These are phyloP conservation scores for Falco punctatus DNA, from an alignment of 2,113 vertebrate genomes.

Conservation along the genomic window DNA sequence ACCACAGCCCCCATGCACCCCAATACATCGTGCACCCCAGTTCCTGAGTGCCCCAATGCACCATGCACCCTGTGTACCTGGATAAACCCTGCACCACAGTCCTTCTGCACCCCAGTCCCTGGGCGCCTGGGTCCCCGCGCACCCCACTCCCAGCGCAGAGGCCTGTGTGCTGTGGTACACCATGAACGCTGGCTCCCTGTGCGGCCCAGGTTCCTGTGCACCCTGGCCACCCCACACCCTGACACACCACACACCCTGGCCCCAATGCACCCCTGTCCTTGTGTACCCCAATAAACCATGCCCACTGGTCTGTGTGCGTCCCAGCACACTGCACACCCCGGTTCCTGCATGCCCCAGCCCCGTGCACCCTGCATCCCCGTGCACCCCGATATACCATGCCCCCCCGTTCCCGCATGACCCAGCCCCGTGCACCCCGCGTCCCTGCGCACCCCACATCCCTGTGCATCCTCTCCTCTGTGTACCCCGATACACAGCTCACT, in stretches of 20 bases:
- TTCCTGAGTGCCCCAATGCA: fast-evolving
- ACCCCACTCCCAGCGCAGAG: not conserved
- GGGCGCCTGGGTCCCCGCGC: not conserved
- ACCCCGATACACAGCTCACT: fast-evolving
- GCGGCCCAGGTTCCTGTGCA: not conserved
- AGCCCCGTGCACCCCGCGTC: not conserved
- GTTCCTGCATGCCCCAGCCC: not conserved
- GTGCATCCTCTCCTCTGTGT: no score
- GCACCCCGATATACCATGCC: no score
- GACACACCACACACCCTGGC: no score
- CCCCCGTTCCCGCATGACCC: no score
- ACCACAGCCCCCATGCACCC: no score
- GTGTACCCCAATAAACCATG: not conserved
- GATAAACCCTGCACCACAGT: no score
- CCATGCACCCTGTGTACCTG: no score
- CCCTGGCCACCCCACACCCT: no score
- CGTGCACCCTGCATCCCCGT: not conserved
- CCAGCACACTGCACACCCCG: no score
- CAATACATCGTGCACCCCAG: no score
- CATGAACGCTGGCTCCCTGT: not conserved
- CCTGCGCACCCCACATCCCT: no score
- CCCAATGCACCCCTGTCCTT: not conserved
- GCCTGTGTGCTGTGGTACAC: no score
- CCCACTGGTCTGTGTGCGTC: not conserved
- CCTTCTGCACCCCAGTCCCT: not conserved